These are phyloP conservation scores for Enchytraeus crypticus DNA, from an alignment of 2,888 invertebrate species.

Conservation along the genomic window DNA sequence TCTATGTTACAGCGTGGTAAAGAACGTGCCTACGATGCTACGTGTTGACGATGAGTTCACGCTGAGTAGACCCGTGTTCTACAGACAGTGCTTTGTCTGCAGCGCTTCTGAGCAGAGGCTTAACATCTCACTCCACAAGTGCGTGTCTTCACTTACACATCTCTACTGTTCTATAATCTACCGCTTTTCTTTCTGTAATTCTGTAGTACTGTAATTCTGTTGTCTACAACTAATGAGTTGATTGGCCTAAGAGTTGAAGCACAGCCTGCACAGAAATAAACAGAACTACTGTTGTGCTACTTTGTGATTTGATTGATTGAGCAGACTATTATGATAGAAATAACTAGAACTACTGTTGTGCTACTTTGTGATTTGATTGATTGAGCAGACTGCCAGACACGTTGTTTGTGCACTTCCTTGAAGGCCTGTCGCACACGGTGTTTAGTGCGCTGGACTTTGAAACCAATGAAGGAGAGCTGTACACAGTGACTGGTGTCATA, in stretches of 20 bases:
- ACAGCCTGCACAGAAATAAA: too few relatives aligned
- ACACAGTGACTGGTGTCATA: conserved; percentile 38
- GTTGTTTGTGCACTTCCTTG: conserved; percentile 40
- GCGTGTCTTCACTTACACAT: too few relatives aligned
- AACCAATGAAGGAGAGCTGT: conserved; percentile 13
- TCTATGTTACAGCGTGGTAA: not conserved
- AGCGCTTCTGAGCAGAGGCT: conserved; percentile 32
- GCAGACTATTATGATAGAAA: too few relatives aligned
- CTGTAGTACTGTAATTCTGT: too few relatives aligned
- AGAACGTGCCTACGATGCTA: conserved; percentile 38
- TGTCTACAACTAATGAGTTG: too few relatives aligned
- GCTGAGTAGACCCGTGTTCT: conserved; percentile 32
- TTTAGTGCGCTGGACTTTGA: conserved; percentile 24
- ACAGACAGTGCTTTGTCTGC: conserved; percentile 37
- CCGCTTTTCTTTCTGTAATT: too few relatives aligned
- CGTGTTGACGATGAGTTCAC: conserved; percentile 32
- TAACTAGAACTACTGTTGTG: too few relatives aligned
- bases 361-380: too few relatives aligned
- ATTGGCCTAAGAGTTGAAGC: too few relatives aligned
- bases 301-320: too few relatives aligned
- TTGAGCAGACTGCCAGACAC: conserved; percentile 37
- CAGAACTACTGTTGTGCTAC: too few relatives aligned
- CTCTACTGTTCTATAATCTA: too few relatives aligned
- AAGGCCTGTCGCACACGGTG: conserved; percentile 35
- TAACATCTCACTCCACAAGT: conserved; percentile 36